A percentile compares a stretch with the other conserved stretches of the same genome.
Conservation (phyloP, 2,888 invertebrate species). For the Corythucha ciliata region DNA sequence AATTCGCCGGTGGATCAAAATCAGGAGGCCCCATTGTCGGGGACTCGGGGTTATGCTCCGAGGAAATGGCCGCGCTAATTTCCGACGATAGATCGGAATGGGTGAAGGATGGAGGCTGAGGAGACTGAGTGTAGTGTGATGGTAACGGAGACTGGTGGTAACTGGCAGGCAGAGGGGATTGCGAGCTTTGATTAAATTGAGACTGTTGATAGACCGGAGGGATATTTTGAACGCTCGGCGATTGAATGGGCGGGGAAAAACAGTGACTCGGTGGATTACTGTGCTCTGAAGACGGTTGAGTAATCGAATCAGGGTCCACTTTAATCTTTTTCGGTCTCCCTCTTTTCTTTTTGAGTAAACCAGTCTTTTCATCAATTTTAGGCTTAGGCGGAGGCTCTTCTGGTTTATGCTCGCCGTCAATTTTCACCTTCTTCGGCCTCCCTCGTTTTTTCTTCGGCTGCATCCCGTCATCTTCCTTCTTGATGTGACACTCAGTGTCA, state of each 20-base stretch:
- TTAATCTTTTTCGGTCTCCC: conserved; percentile 76
- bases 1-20: conserved; percentile 60
- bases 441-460: conserved; percentile 76
- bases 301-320: conserved; percentile 7
- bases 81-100: conserved; percentile 67
- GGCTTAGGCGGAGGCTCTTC: conserved; percentile 39
- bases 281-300: conserved; percentile 32
- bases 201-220: conserved; percentile 35
- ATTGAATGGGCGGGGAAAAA: conserved; percentile 47
- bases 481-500: conserved; percentile 38
- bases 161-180: conserved; percentile 37
- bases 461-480: conserved; percentile 43
- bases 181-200: conserved; percentile 36
- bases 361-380: conserved; percentile 33
- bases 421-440: conserved; percentile 74
- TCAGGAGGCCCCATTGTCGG: conserved; percentile 60
- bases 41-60: conserved; percentile 53
- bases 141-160: conserved; percentile 43
- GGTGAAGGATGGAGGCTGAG: conserved; percentile 45
- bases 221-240: conserved; percentile 41
- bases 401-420: conserved; percentile 44
- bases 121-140: conserved; percentile 41
- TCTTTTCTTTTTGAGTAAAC: conserved; percentile 72
- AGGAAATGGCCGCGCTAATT: conserved; percentile 68
- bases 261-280: conserved; percentile 45